Percentiles rank a stretch among this genome's conserved stretches.
phyloP scores from a whole-genome alignment of 2,113 vertebrate genomes.

The Corydoras maculifer region DNA sequence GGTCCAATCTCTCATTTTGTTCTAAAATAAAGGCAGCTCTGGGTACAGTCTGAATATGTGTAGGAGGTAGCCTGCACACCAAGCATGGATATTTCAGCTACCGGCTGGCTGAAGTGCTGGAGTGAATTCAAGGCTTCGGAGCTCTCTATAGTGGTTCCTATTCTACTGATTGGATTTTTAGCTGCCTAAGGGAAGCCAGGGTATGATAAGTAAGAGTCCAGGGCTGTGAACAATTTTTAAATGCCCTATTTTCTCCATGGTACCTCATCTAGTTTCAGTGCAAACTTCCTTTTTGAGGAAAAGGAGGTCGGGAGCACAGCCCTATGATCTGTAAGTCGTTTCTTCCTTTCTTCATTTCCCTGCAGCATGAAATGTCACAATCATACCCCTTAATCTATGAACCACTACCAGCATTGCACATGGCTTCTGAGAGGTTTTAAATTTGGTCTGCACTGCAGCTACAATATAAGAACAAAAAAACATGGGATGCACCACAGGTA shows the following conservation, averaged over 20 bases:
- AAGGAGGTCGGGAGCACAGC: no score
- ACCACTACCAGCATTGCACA: no score
- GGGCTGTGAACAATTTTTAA: not conserved
- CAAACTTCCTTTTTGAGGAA: not conserved
- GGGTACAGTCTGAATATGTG: not conserved
- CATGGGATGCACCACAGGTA: no score
- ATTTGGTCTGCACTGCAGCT: no score
- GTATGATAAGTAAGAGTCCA: not conserved
- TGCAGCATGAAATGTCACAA: no score
- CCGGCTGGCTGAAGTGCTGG: not conserved
- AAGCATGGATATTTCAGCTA: not conserved
- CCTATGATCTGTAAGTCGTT: no score
- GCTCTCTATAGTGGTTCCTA: not conserved
- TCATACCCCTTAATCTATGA: no score
- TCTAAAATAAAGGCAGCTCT: not conserved
- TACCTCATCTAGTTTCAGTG: not conserved
- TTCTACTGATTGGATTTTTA: constrained; percentile 9
- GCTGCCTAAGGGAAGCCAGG: not conserved
- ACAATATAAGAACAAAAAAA: no score
- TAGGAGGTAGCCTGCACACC: not conserved
- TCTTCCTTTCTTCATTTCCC: no score
- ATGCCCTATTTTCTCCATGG: not conserved
- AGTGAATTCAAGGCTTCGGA: not conserved
- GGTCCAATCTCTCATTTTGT: not conserved
- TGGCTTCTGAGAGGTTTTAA: no score